These are phyloP conservation scores for Musca vetustissima DNA, from an alignment of 1,140 invertebrate genomes.

Conservation along the genomic window DNA sequence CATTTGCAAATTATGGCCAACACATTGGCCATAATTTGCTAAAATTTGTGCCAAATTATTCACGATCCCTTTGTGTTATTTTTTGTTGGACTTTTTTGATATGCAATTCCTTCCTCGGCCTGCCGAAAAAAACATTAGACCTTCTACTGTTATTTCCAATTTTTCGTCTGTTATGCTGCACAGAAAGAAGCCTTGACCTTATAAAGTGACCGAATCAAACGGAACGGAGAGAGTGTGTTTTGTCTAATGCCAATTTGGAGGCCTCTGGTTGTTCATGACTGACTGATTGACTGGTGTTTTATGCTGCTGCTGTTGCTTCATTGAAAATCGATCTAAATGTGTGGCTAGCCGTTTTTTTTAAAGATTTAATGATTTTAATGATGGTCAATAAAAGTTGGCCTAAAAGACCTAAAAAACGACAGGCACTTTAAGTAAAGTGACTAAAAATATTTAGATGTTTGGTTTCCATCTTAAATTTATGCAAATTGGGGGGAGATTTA, in stretches of 20 bases:
- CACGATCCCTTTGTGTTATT: constrained; percentile 11
- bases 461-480: constrained; percentile 1
- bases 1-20: background rate
- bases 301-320: background rate
- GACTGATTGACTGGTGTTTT: background rate
- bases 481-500: background rate
- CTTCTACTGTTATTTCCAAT: background rate
- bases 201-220: background rate
- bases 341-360: background rate
- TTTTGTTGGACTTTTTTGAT: background rate
- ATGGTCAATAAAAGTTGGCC: background rate
- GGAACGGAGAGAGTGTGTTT: background rate
- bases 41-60: constrained; percentile 20
- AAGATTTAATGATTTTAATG: constrained; percentile 20
- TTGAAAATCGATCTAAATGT: background rate
- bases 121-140: too few relatives aligned
- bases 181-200: constrained; percentile 11
- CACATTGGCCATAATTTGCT: background rate
- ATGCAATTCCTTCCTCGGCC: background rate
- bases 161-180: background rate
- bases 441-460: too few relatives aligned
- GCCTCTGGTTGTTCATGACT: constrained; percentile 11
- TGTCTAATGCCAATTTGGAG: constrained; percentile 1
- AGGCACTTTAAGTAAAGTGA: too few relatives aligned
- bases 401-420: too few relatives aligned